Base-by-base conservation (phyloP, 2,888 invertebrate species). In the Amblyjoppa proteus region DNA sequence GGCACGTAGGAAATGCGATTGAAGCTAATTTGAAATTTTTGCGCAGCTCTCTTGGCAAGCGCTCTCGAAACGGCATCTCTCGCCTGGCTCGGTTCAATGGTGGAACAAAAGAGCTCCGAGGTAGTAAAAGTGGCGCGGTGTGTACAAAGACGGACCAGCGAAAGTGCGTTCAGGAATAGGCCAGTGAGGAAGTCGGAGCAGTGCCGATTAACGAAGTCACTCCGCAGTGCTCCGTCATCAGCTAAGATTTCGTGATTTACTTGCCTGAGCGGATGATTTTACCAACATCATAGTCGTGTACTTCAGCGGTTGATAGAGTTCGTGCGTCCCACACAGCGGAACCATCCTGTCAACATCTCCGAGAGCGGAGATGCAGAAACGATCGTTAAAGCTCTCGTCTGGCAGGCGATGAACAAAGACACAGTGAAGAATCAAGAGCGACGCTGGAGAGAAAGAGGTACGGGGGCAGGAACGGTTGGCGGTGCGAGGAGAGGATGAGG, bases 11-110 rank as follows among this genome's bases (percentile, higher is more conserved):
- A 89, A 89, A 91, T 91, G 91, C 92, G 92, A 92, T 92, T 92
- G 91, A 91, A 92, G 92, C 92, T 92, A 92, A 92, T 92, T 92
- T 92, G 92, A 92, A 92, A 92, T 92, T 92, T 92, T 91, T 90
- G 92, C 91, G 90, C 83, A 80, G 53, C 77, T 76, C 45, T 34
- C 70, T 49, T 61, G 34, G 61, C 45, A 34, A 61, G 66, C 51
- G 56, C 71, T 79, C 45, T 80, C 66, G 71, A 56, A 45, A 58
- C 79, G 75, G 86, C 87, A 85, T 87, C 88, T 88, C 88, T 83
- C 88, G 81, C 74, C 68, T 53, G 69, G 75, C 81, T 81, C 83
- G 84, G 71, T 83, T 49, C 89, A 89, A 89, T 68, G 71, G 78
- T 64, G 85, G 85, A 85, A 80, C 71, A 84, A 88, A 89, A 89